Evolutionary conservation across 2,113 vertebrate genomes (phyloP).

Genomic region (Craseonycteris thonglongyai): DNA sequence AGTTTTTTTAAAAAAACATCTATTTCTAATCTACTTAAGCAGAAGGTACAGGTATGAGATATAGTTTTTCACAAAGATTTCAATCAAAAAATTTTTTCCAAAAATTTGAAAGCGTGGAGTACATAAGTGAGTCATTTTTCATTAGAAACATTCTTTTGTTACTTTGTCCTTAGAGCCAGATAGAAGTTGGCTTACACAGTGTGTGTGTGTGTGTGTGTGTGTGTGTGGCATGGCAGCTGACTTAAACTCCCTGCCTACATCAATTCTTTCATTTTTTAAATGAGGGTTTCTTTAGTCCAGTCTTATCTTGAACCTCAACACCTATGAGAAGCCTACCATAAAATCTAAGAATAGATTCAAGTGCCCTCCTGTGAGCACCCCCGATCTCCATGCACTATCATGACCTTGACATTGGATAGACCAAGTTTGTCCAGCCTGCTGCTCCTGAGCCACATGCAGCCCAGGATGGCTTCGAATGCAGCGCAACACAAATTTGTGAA

Average conservation of each 20-base stretch:
- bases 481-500: too few relatives aligned
- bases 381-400: neutral
- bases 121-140: neutral
- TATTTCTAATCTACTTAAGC: neutral
- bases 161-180: neutral
- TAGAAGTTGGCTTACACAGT: neutral
- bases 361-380: neutral
- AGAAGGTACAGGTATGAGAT: neutral
- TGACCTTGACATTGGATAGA: too few relatives aligned
- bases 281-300: neutral
- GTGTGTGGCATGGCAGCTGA: neutral
- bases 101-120: neutral
- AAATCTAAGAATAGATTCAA: neutral
- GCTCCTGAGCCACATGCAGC: too few relatives aligned
- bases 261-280: neutral
- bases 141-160: neutral
- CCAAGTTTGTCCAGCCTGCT: too few relatives aligned
- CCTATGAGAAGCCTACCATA: neutral
- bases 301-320: neutral
- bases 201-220: neutral
- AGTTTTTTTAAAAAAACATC: neutral
- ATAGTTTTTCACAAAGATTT: neutral
- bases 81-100: neutral
- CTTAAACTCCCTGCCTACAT: neutral
- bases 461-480: too few relatives aligned